phyloP scores from a whole-genome alignment of 2,797 vertebrate genomes.

The Myiothlypis coronata region DNA sequence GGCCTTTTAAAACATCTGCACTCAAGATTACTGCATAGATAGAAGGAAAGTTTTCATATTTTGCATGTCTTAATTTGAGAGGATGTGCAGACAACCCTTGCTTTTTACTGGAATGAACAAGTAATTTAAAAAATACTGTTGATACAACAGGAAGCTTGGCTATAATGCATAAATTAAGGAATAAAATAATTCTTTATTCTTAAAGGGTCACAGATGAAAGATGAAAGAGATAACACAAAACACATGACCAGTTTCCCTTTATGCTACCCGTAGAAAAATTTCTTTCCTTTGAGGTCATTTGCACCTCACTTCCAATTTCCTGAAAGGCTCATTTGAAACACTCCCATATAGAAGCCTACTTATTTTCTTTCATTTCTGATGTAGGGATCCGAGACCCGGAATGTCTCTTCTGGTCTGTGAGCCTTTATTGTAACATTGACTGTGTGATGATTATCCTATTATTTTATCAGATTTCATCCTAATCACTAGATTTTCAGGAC shows the following conservation, averaged over 20 bases:
- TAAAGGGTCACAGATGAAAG: background rate
- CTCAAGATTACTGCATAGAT: background rate
- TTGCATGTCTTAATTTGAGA: background rate
- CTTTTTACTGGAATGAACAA: background rate
- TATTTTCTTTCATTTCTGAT: constrained; percentile 10
- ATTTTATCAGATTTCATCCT: constrained; percentile 33
- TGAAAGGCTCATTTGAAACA: constrained; percentile 34
- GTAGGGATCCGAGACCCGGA: background rate
- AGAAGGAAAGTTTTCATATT: background rate
- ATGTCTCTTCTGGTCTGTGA: constrained; percentile 3
- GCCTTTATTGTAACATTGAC: background rate
- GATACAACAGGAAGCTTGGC: background rate
- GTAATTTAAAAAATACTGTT: background rate
- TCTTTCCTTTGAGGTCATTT: constrained; percentile 42
- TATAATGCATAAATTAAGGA: background rate
- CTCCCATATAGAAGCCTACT: background rate
- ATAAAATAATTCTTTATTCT: constrained; percentile 17
- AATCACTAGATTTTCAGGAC: background rate
- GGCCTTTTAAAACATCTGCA: background rate
- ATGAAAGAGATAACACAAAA: constrained; percentile 18
- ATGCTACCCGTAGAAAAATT: background rate
- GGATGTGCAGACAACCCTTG: background rate
- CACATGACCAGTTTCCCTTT: background rate
- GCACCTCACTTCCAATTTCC: constrained; percentile 42
- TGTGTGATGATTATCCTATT: constrained; percentile 2